A percentile compares a stretch with the other conserved stretches of the same genome.
phyloP scores from a whole-genome alignment of 2,113 vertebrate species.

The Megatriorchis doriae region DNA sequence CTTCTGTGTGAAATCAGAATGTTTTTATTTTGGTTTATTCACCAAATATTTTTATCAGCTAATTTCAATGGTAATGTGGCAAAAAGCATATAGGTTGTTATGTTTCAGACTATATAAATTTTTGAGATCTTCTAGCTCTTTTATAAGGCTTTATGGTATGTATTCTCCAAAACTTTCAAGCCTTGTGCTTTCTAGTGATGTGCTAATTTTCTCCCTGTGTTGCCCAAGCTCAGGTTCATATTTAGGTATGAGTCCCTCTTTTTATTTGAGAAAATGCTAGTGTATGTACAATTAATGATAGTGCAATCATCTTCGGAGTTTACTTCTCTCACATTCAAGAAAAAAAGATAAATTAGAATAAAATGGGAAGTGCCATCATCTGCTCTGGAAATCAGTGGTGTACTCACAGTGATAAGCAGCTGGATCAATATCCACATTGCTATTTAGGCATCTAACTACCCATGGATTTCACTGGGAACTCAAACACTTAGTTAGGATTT shows the following conservation, averaged over 20 bases:
- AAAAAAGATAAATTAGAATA: neutral
- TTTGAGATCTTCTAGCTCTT: neutral
- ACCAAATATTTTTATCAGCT: neutral
- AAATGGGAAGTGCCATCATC: neutral
- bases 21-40: constrained; percentile 43
- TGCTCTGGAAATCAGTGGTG: neutral
- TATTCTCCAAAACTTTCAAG: neutral
- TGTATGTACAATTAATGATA: neutral
- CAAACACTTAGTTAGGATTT: constrained; percentile 47
- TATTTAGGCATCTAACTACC: neutral
- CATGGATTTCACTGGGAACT: constrained; percentile 34
- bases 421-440: neutral
- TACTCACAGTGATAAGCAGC: neutral
- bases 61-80: neutral
- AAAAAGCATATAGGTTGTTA: neutral
- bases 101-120: neutral
- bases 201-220: neutral
- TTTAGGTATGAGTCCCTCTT: neutral
- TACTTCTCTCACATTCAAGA: neutral
- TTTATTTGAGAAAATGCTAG: neutral
- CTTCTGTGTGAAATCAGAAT: constrained; percentile 18
- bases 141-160: neutral
- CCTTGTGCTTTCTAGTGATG: neutral
- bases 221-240: neutral
- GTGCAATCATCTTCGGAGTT: neutral